Base-by-base conservation (phyloP, 2,797 vertebrate genomes). In the Glossophaga mutica region DNA sequence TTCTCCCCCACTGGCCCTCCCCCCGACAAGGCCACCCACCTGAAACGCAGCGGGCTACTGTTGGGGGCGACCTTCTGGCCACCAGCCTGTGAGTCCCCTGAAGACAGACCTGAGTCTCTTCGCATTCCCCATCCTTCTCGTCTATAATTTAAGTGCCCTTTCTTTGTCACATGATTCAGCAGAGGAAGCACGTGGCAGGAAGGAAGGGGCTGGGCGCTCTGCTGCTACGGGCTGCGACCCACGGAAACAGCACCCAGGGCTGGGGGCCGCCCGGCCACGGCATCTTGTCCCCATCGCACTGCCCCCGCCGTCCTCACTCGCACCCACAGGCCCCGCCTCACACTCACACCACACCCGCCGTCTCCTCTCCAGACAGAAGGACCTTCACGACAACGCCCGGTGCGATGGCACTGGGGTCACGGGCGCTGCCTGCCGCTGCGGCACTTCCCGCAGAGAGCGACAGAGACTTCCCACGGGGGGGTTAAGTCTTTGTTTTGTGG, bases 191-290 rank as follows among this genome's bases (percentile, higher is more conserved):
- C 1, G 50, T 0, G n/a, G 59, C 65, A 18, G 29, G 68, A 74
- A 57, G 59, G 8, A n/a, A 55, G 18, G 77, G 42, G 32, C 78
- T 67, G 24, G 5, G 37, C 59, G n/a, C 37, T 81, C 48, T 68
- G 59, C 50, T 67, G 81, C 55, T 46, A 81, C 81, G 79, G 50
- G 32, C 59, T 6, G 15, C 1, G 18, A 50, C 26, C 39, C 79
- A 21, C 1, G 6, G 83, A 24, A 37, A 71, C 34, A 12, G 34
- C 79, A 32, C n/a, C 19, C 7, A 32, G 1, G 48, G 70, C 37
- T 0, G 70, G 44, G 57, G 21, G 34, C 32, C 59, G 50, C 74
- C 9, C 0, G 18, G 46, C 24, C 50, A 1, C 0, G 29, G 48
- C 42, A 9, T 37, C 46, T 16, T 0, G 5, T 1, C 59, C 16